Conservation (phyloP, 1,140 invertebrate species). For the Drosophila insularis region DNA sequence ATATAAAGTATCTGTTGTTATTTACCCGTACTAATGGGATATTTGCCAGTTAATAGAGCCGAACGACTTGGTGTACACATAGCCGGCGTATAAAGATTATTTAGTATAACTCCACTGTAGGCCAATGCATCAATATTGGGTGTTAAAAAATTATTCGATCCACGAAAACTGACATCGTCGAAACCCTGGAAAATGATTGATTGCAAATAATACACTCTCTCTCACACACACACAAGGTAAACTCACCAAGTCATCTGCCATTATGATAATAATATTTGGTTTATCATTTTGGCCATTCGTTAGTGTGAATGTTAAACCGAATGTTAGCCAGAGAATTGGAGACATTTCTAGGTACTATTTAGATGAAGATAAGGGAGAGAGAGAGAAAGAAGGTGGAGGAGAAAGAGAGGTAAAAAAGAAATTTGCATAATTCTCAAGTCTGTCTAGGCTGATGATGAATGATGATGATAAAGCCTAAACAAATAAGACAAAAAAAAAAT, state of each 20-base stretch:
- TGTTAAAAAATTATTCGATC: slow-evolving; percentile 91
- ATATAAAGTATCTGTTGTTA: not conserved
- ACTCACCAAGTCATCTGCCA: slow-evolving; percentile 85
- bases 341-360: slow-evolving; percentile 4
- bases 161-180: slow-evolving; percentile 95
- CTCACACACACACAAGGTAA: too few species aligned
- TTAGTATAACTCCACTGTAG: slow-evolving; percentile 89
- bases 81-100: slow-evolving; percentile 89
- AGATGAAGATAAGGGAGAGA: not conserved
- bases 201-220: not conserved
- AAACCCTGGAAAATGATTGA: slow-evolving; percentile 85
- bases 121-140: slow-evolving; percentile 93
- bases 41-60: slow-evolving; percentile 92
- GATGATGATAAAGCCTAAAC: not conserved
- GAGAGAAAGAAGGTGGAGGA: too few species aligned
- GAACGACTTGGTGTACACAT: slow-evolving; percentile 91
- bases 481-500: not conserved
- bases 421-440: slow-evolving; percentile 1
- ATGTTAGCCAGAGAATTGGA: slow-evolving; percentile 17
- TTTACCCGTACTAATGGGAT: slow-evolving; percentile 90
- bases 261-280: slow-evolving; percentile 85
- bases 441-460: slow-evolving; percentile 7
- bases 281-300: slow-evolving; percentile 14
- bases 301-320: slow-evolving; percentile 17
- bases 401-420: not conserved